phyloP scores from a whole-genome alignment of 2,797 vertebrate genomes.

The Salmo trutta region DNA sequence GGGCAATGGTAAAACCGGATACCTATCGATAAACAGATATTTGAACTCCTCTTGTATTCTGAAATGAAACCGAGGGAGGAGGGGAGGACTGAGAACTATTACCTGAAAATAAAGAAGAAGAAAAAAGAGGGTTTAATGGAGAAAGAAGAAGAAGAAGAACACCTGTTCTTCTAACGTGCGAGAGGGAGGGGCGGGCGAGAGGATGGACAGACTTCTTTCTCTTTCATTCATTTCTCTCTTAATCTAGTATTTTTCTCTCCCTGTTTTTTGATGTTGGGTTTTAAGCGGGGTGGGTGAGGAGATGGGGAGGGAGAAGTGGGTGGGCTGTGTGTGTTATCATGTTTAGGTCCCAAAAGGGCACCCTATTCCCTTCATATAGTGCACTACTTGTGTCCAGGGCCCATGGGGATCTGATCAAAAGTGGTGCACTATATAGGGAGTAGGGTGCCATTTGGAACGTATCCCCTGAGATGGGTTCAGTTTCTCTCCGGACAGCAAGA shows the following conservation, averaged over 20 bases:
- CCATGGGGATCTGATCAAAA: not conserved
- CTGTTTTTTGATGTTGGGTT: slow-evolving; percentile 10
- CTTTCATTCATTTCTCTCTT: slow-evolving; percentile 12
- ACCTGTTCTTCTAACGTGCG: slow-evolving; percentile 12
- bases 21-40: not conserved
- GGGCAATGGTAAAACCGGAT: slow-evolving; percentile 16
- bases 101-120: not conserved
- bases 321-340: not conserved
- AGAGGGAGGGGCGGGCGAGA: slow-evolving; percentile 29
- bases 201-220: slow-evolving; percentile 29
- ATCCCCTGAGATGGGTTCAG: not conserved
- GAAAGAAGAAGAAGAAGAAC: not conserved
- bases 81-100: slow-evolving; percentile 23
- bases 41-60: not conserved
- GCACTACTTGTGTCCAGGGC: not conserved
- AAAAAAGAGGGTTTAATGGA: not conserved
- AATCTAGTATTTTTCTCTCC: slow-evolving; percentile 12
- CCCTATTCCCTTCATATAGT: not conserved
- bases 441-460: not conserved
- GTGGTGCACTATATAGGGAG: not conserved
- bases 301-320: not conserved
- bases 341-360: not conserved
- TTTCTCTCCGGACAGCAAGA: slow-evolving; percentile 54
- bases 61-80: not conserved
- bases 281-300: not conserved